Base-by-base conservation (phyloP, 1,140 invertebrate species). In the Drosophila lowei region DNA sequence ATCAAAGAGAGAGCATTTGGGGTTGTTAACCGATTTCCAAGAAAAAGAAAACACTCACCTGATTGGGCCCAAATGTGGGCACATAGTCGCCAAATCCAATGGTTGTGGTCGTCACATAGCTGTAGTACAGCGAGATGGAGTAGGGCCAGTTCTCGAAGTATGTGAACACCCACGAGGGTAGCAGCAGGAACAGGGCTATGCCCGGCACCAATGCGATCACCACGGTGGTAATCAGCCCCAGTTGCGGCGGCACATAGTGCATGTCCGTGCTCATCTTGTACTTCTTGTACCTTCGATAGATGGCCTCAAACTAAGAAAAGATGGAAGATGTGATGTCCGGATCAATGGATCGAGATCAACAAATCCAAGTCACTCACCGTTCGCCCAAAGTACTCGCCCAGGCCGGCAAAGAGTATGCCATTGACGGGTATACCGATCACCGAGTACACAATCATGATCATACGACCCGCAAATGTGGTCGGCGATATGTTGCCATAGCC, bases 31-130 rank as follows among this genome's bases (percentile, higher is more conserved):
- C 11, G 11, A 38, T 13, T 13, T 11, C 9, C 44, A 6, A 9
- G 6, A 49, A 23, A 18, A 18, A 42, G 11, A 6, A 34, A 34
- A 38, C 6, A 67, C 83, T 91, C 90, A 95, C 96, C 95, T 91
- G 90, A 64, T 83, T 76, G 52, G 85, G n/a, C 2, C 88, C 78
- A 74, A 91, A 91, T 6, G 91, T 91, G 79, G 97, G 97, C 15
- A 98, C 97, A 78, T 95, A 96, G 92, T 99, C 97, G 38, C 97
- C 98, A 91, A 98, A 99, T 18, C 98, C 98, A 77, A 98, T 98
- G 7, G 98, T 99, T 0, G 97, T 97, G 2, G 98, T 93, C 0
- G 97, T 97, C 25, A 98, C 96, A 91, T 98, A 98, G 13, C 96
- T 96, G 79, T 97, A 99, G 90, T 99, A 99, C 42, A 98, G 93